Percentiles rank a stretch among this genome's conserved stretches.
Evolutionary conservation across 2,113 vertebrate species (phyloP).

Genomic region (Leiothrix lutea): DNA sequence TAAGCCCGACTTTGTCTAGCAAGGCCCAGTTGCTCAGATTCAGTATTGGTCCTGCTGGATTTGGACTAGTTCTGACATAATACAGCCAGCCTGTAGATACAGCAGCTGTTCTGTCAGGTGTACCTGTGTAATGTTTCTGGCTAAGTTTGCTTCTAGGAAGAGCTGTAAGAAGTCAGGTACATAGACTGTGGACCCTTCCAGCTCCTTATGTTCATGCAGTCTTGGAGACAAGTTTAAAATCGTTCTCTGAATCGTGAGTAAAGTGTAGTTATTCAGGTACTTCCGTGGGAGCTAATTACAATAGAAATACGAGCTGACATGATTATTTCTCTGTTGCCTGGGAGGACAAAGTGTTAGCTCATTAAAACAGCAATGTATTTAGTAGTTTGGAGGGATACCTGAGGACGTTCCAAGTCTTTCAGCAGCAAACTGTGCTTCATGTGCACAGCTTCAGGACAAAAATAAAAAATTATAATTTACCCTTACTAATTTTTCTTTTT

Average conservation of each 20-base stretch:
- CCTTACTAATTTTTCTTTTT: neutral
- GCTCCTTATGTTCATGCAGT: rapidly evolving
- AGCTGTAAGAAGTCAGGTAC: neutral
- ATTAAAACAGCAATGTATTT: neutral
- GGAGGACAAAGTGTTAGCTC: neutral
- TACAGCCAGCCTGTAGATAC: neutral
- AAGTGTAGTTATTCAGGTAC: neutral
- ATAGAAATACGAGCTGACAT: neutral
- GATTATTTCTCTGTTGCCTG: neutral
- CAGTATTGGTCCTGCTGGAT: neutral
- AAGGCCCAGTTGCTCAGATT: neutral
- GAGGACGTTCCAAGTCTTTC: neutral
- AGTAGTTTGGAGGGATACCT: neutral
- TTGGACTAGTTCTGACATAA: neutral
- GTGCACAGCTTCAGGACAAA: neutral
- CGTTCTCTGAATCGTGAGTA: neutral
- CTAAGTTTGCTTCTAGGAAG: neutral
- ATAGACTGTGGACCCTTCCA: neutral
- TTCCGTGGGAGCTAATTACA: neutral
- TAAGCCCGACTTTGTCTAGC: neutral
- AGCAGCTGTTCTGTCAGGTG: neutral
- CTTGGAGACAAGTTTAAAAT: neutral
- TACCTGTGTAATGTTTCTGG: neutral
- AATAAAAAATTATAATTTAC: neutral
- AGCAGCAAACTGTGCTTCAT: neutral